A percentile compares a stretch with the other conserved stretches of the same genome.
Conservation (phyloP, 2,888 invertebrate genomes). For the Gymnosoma rotundatum region DNA sequence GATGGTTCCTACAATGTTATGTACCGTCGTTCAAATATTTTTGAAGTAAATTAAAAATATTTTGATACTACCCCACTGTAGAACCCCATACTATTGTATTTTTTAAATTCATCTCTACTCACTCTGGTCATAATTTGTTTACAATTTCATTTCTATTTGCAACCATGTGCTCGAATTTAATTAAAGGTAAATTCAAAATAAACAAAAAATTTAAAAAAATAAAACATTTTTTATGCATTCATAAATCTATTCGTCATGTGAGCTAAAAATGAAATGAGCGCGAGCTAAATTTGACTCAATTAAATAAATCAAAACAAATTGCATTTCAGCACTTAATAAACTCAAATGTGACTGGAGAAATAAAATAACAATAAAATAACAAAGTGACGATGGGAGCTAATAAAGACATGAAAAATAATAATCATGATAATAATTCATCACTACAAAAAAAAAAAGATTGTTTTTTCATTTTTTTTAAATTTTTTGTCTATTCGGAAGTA, state of each 20-base stretch:
- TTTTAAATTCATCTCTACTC: no score
- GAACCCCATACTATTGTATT: no score
- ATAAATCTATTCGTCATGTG: slow-evolving; percentile 8
- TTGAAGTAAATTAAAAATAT: no score
- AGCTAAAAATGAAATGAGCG: slow-evolving; percentile 8
- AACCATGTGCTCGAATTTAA: background rate
- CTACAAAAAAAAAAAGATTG: slow-evolving; percentile 16
- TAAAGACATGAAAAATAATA: background rate
- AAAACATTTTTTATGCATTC: slow-evolving; percentile 8
- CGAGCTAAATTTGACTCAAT: slow-evolving; percentile 74
- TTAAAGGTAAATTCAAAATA: background rate
- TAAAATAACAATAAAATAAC: slow-evolving; percentile 17
- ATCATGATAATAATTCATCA: no score
- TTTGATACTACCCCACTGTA: no score
- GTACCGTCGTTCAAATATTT: no score
- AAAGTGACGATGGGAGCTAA: slow-evolving; percentile 32
- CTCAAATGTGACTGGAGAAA: slow-evolving; percentile 41
- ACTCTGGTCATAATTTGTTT: background rate
- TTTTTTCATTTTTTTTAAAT: background rate
- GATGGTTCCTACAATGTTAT: no score
- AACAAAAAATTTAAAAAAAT: background rate
- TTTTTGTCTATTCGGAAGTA: slow-evolving; percentile 58
- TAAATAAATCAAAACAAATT: slow-evolving; percentile 79
- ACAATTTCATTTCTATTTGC: background rate
- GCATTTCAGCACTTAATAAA: slow-evolving; percentile 65